Evolutionary conservation across 2,888 invertebrate species (phyloP), one percentile per base, ranked within the genome.

Genomic region (Mimas tiliae): DNA sequence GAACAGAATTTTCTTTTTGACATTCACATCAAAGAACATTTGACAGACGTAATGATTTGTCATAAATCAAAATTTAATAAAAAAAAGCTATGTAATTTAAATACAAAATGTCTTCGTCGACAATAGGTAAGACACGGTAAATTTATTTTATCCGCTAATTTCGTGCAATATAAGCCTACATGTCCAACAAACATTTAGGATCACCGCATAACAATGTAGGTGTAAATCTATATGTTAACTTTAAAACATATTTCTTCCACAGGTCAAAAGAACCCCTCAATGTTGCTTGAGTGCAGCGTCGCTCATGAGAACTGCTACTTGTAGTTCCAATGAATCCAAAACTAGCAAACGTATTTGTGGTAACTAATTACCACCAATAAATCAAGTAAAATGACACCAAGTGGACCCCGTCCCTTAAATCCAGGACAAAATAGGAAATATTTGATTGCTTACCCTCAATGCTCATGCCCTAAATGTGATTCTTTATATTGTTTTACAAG

Each of bases 381-480:
- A 19, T 12, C 34, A 1, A 55, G 11, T 12, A n/a, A 19, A 14
- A 58, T 58, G 58, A 38, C 55, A 55, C 38, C 11, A 38, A 38
- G 58, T n/a, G 42, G 19, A 42, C 19, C 42, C 3, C 19, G 42
- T 11, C 33, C 21, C 21, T 14, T 48, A 19, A 34, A 65, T 19
- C 14, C 42, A 42, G 53, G 58, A 45, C 45, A 50, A 12, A 55
- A 66, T 64, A 51, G 34, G 27, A 16, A 68, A 12, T 52, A 21
- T 11, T 58, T 65, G 42, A 19, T 65, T 9, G n/a, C 73, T 1
- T 68, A 70, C 6, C 75, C 75, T 0, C 63, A 68, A 48, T 88
- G 88, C 65, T 87, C 90, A 0, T 89, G 90, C 66, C 64, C 71
- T 6, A 67, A 79, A 16, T 88, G 87, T 52, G 80, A 86, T 55